phyloP scores from a whole-genome alignment of 2,113 vertebrate genomes.

The Gorsachius goisagi region DNA sequence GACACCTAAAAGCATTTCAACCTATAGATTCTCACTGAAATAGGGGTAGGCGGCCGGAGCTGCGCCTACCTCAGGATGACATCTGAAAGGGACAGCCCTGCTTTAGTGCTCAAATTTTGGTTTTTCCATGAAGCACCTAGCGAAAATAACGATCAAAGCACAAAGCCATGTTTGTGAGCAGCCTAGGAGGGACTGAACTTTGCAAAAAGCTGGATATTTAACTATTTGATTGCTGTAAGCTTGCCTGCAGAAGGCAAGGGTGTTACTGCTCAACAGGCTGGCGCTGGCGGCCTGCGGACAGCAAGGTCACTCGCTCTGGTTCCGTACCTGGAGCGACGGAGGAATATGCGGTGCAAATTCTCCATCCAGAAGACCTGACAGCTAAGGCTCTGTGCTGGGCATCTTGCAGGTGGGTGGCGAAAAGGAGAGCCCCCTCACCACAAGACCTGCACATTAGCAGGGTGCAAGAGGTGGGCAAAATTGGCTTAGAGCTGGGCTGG shows the following conservation, averaged over 20 bases:
- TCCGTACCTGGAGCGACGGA: neutral
- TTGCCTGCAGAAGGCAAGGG: neutral
- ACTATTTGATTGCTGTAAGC: neutral
- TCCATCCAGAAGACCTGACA: neutral
- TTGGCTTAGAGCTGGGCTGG: neutral
- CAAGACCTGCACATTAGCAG: neutral
- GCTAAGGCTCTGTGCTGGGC: neutral
- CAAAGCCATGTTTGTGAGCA: neutral
- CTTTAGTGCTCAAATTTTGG: neutral
- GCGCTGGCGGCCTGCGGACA: neutral
- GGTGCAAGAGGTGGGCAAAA: neutral
- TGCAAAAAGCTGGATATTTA: neutral
- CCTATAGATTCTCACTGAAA: neutral
- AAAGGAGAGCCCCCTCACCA: neutral
- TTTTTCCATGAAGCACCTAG: neutral
- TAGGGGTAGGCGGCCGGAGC: neutral
- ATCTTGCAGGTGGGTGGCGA: neutral
- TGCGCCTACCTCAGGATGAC: neutral
- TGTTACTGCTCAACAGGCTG: fast-evolving
- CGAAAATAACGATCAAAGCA: neutral
- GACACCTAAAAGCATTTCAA: neutral
- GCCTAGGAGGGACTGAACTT: neutral
- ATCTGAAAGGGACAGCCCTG: neutral
- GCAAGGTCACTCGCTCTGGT: neutral
- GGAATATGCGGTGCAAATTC: neutral